Conservation (phyloP, 2,797 vertebrate species). For the Macrochelys suwanniensis region DNA sequence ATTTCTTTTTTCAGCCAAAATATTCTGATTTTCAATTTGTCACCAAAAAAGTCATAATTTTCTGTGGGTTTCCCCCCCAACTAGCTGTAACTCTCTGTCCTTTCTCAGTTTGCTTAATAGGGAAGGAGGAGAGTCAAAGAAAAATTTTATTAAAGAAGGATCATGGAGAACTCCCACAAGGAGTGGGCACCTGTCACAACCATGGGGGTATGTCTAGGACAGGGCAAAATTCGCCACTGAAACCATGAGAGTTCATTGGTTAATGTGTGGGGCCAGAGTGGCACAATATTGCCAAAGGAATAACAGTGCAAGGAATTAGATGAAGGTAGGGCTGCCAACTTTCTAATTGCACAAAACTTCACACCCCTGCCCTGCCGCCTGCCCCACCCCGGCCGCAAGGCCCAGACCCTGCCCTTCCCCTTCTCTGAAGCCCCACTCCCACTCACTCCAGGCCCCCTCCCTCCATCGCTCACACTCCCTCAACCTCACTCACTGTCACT, state of each 20-base stretch:
- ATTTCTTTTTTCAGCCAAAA: not conserved
- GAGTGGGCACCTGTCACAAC: not conserved
- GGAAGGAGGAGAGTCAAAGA: not conserved
- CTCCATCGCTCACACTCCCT: too few species aligned
- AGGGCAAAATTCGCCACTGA: not conserved
- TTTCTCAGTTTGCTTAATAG: not conserved
- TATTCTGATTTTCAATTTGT: not conserved
- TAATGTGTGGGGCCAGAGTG: not conserved
- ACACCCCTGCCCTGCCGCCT: too few species aligned
- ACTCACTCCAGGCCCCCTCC: too few species aligned
- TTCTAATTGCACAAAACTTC: too few species aligned
- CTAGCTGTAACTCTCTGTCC: not conserved
- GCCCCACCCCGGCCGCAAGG: too few species aligned
- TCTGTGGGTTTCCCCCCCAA: not conserved
- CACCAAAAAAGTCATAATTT: not conserved
- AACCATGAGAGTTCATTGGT: not conserved
- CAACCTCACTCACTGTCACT: too few species aligned
- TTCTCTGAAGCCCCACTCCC: too few species aligned
- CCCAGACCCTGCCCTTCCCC: too few species aligned
- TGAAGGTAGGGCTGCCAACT: too few species aligned
- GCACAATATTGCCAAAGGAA: not conserved
- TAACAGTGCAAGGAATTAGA: not conserved
- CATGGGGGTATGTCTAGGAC: not conserved
- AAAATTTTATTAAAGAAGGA: not conserved
- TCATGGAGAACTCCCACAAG: rapidly evolving